Percentiles rank a stretch among this genome's conserved stretches.
These are phyloP conservation scores for Ips typographus DNA, from an alignment of 1,140 invertebrate genomes.

Conservation along the genomic window DNA sequence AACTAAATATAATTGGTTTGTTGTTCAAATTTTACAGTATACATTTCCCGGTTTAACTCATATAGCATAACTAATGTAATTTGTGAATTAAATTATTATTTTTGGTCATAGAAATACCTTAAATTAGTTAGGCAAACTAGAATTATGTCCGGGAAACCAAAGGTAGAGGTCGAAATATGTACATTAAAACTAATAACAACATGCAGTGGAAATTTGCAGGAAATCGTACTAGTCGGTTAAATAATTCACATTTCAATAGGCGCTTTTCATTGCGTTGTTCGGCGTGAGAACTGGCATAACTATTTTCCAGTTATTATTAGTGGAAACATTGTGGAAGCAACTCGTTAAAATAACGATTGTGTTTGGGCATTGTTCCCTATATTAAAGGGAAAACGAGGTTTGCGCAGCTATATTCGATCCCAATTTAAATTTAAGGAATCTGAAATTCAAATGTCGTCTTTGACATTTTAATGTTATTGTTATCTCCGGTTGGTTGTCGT, in stretches of 20 bases:
- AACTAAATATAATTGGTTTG: no score
- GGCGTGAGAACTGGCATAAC: not conserved
- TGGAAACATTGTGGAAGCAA: conserved; percentile 20
- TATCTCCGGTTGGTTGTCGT: no score
- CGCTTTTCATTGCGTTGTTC: not conserved
- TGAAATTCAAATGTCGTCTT: conserved; percentile 13
- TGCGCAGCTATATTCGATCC: conserved; percentile 15
- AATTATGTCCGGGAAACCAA: no score
- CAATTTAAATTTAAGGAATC: conserved; percentile 22
- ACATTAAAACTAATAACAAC: no score
- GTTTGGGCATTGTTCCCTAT: conserved; percentile 9
- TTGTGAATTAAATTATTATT: no score
- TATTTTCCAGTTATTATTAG: conserved; percentile 12
- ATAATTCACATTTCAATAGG: conserved; percentile 6
- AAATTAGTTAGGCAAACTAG: no score
- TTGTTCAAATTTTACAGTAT: no score
- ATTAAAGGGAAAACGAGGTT: conserved; percentile 13
- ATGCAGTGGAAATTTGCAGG: not conserved
- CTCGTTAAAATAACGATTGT: conserved; percentile 21
- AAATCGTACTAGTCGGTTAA: not conserved
- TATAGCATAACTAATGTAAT: no score
- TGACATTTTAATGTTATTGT: conserved; percentile 9
- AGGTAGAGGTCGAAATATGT: no score
- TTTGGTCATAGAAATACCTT: no score
- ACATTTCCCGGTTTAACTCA: no score